Evolutionary conservation across 1,140 invertebrate species (phyloP).

Genomic region (Choristoneura fumiferana): DNA sequence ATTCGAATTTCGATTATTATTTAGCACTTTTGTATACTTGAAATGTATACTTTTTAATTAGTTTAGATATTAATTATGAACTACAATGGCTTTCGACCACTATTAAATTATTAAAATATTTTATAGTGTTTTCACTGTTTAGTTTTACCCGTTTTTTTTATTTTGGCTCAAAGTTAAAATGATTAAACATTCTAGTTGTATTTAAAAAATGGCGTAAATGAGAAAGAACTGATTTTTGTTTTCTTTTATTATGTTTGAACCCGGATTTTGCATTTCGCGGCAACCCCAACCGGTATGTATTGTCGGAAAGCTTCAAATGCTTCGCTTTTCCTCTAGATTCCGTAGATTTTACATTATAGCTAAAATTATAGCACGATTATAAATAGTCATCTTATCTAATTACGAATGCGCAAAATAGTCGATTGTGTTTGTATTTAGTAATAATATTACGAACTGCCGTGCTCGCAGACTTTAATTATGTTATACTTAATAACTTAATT

Average conservation of each 20-base stretch:
- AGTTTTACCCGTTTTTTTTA: constrained; percentile 7
- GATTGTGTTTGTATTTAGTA: no score
- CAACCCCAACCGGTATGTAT: constrained; percentile 48
- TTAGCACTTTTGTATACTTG: neutral
- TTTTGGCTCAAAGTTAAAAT: neutral
- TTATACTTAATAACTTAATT: no score
- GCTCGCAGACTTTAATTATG: no score
- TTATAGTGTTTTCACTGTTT: constrained; percentile 9
- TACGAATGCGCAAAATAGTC: no score
- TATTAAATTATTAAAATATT: constrained; percentile 8
- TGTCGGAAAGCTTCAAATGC: constrained; percentile 23
- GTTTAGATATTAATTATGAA: neutral
- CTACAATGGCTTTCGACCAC: neutral
- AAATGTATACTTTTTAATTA: constrained; percentile 11
- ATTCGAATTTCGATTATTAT: neutral
- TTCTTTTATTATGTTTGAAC: constrained; percentile 46
- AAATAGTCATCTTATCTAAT: no score
- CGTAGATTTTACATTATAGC: no score
- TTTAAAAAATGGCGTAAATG: no score
- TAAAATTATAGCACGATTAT: no score
- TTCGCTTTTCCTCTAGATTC: constrained; percentile 1
- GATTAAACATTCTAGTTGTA: no score
- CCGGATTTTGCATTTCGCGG: constrained; percentile 47
- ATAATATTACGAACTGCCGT: no score
- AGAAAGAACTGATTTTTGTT: constrained; percentile 20